These are phyloP conservation scores for Melanargia galathea DNA, from an alignment of 2,888 invertebrate species.

Conservation along the genomic window DNA sequence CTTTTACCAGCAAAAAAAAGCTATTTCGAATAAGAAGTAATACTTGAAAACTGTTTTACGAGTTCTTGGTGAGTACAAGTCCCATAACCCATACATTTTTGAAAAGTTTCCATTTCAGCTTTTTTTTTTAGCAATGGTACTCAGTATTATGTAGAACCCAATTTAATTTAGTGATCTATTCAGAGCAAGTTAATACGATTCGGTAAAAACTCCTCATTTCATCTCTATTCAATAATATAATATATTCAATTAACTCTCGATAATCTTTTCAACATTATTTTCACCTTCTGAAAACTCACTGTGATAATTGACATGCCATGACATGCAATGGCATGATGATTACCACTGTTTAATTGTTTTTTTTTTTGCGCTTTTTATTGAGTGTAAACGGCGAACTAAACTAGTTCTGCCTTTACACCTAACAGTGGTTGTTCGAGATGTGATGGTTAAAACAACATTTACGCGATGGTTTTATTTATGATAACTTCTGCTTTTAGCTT, in stretches of 20 bases:
- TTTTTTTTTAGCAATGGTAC: neutral
- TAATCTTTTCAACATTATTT: neutral
- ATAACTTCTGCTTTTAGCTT: neutral
- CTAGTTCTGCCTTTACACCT: conserved; percentile 71
- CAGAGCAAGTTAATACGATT: neutral
- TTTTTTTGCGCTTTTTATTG: conserved; percentile 19
- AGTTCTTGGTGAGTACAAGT: too few species aligned
- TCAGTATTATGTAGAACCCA: neutral
- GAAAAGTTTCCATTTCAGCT: too few species aligned
- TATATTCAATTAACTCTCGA: neutral
- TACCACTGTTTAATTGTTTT: conserved; percentile 45
- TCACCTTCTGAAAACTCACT: conserved; percentile 22
- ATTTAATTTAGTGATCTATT: neutral
- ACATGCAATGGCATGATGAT: conserved; percentile 52
- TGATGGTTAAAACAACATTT: conserved; percentile 69
- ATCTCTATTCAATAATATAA: too few species aligned
- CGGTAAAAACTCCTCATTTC: too few species aligned
- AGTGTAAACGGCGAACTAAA: conserved; percentile 70
- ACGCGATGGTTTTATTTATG: neutral
- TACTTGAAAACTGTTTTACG: too few species aligned
- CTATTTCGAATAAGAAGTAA: too few species aligned
- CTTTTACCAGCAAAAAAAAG: too few species aligned
- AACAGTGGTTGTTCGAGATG: conserved; percentile 43
- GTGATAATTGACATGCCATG: conserved; percentile 72
- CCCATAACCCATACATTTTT: too few species aligned